Base-by-base conservation (phyloP, 2,797 vertebrate genomes). In the Trematomus bernacchii region DNA sequence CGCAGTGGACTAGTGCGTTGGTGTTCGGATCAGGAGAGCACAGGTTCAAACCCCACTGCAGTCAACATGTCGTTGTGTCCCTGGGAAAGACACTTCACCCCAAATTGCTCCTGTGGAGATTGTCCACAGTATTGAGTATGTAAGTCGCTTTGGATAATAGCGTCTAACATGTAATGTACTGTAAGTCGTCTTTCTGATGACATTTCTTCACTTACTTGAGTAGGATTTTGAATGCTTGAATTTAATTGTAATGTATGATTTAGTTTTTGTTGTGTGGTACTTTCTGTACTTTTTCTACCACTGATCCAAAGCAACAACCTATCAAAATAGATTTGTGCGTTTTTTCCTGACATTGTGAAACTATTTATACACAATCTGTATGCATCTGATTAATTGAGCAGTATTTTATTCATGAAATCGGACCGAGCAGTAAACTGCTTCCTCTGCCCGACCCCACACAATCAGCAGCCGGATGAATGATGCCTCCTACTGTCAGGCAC, bases 271-370 rank as follows among this genome's bases (percentile, higher is more conserved):
- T 27, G 21, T 21, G 21, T 21, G 21, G 21, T 21, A 21, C 27
- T 27, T 27, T 27, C 27, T 27, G 33, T 21, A 21, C 8, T 51
- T n/a, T 47, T 48, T 19, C 21, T 30, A 59, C 10, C 15, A 47
- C 47, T 19, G 15, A 47, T 27, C 9, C 42, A 37, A 61, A 61
- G 18, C 18, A 10, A 53, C 23, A 58, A n/a, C 60, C 47, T 48
- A 10, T 55, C 37, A 63, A 14, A 16, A 52, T 60, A 75, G 14
- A 66, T 44, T 30, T 62, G 47, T 67, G 51, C 19, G n/a, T 2
- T 68, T 67, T 37, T 64, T 43, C 19, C 69, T 40, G 21, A 72
- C 79, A 80, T 57, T 57, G 44, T 76, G 69, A 80, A 60, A 66
- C 59, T 59, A 67, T 30, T 63, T 54, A 69, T 64, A 73, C 51